These are phyloP conservation scores for Nephrotoma guestfalica DNA, from an alignment of 2,888 invertebrate genomes.

Conservation along the genomic window DNA sequence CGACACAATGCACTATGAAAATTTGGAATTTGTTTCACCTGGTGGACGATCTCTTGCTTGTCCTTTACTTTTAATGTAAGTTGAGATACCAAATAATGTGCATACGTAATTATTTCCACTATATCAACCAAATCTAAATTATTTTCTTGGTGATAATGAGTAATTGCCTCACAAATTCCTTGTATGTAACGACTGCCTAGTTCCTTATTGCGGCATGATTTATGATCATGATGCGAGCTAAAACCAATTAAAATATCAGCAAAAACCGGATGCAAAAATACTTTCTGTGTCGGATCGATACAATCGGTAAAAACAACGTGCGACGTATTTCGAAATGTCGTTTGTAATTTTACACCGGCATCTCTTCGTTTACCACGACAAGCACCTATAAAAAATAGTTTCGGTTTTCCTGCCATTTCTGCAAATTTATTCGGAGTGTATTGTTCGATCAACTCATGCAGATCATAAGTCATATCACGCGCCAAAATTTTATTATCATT, in stretches of 20 bases:
- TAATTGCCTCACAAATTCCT: neutral
- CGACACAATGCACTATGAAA: no score
- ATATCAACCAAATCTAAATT: no score
- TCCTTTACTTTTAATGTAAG: no score
- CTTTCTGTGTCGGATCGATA: no score
- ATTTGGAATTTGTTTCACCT: no score
- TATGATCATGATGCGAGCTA: neutral
- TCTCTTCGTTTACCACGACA: neutral
- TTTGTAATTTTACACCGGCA: neutral
- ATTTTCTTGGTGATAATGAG: no score
- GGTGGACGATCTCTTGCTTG: no score
- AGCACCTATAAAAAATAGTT: neutral
- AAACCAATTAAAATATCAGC: neutral
- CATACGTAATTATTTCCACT: no score
- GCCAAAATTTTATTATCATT: neutral
- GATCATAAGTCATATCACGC: neutral
- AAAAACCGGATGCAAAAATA: neutral
- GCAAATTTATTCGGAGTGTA: neutral
- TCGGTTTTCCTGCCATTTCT: neutral
- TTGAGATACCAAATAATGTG: no score
- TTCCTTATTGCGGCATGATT: neutral
- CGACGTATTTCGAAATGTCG: neutral
- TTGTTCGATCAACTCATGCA: neutral
- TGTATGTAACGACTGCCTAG: neutral
- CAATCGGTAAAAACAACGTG: no score